These are phyloP conservation scores for Ammospiza maritima DNA, from an alignment of 2,797 vertebrate genomes.

Conservation along the genomic window DNA sequence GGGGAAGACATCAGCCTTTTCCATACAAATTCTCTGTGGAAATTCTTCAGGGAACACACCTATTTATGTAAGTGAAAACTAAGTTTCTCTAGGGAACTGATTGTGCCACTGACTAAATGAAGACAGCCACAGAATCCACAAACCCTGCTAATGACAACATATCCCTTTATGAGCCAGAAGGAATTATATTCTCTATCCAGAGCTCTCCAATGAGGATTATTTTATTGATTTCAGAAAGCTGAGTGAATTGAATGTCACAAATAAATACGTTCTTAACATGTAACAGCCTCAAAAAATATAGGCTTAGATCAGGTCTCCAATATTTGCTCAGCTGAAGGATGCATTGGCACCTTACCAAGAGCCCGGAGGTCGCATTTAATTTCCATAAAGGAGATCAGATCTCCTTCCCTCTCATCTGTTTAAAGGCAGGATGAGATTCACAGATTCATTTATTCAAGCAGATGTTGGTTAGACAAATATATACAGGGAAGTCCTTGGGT, in stretches of 20 bases:
- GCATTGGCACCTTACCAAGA: background rate
- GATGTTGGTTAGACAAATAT: background rate
- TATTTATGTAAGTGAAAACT: conserved; percentile 46
- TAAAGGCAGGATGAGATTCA: background rate
- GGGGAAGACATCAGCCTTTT: conserved; percentile 56
- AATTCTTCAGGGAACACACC: conserved; percentile 10
- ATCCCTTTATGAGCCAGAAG: background rate
- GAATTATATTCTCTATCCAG: background rate
- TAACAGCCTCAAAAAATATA: background rate
- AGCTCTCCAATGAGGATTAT: conserved; percentile 8
- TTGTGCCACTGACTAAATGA: background rate
- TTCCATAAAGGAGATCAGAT: background rate
- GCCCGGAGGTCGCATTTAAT: background rate
- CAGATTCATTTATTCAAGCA: background rate
- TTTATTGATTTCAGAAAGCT: conserved; percentile 46
- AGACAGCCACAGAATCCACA: conserved; percentile 43
- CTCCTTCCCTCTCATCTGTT: background rate
- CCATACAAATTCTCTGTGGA: background rate
- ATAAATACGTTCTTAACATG: conserved; percentile 8
- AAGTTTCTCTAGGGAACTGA: background rate
- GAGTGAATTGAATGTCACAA: conserved; percentile 28
- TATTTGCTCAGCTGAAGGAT: background rate
- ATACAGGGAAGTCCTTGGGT: background rate
- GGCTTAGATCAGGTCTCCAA: background rate
- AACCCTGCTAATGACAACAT: conserved; percentile 12